phyloP scores from a whole-genome alignment of 2,888 invertebrate species.

The Petrolisthes cinctipes region DNA sequence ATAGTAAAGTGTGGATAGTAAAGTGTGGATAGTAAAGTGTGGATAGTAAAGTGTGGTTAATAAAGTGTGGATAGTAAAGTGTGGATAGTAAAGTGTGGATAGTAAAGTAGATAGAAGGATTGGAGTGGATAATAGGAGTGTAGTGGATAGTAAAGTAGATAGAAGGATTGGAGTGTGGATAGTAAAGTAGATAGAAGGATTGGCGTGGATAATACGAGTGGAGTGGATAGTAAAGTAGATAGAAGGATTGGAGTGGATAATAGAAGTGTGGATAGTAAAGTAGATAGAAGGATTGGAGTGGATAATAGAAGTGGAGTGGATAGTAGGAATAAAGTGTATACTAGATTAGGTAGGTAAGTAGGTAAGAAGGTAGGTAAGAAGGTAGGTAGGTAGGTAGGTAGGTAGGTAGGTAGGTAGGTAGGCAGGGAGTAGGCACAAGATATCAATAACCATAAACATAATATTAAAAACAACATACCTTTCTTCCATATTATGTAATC shows the following conservation, averaged over 20 bases:
- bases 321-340: not conserved
- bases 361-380: too few species aligned
- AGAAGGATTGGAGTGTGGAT: too few species aligned
- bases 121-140: not conserved
- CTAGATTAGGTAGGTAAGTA: too few species aligned
- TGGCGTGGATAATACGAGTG: not conserved
- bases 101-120: not conserved
- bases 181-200: not conserved
- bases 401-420: too few species aligned
- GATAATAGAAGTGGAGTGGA: not conserved
- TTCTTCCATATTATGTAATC: conserved; percentile 76
- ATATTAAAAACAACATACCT: conserved; percentile 70
- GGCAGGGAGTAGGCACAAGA: not conserved
- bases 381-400: too few species aligned
- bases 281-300: not conserved
- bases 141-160: not conserved
- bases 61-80: not conserved
- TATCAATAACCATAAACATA: not conserved
- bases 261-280: not conserved
- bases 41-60: too few species aligned
- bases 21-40: not conserved
- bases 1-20: too few species aligned
- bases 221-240: not conserved
- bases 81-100: too few species aligned
- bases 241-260: not conserved